Percentiles rank a stretch among this genome's conserved stretches.
Evolutionary conservation across 2,797 vertebrate genomes (phyloP).

Genomic region (Euphonia xanthogaster): DNA sequence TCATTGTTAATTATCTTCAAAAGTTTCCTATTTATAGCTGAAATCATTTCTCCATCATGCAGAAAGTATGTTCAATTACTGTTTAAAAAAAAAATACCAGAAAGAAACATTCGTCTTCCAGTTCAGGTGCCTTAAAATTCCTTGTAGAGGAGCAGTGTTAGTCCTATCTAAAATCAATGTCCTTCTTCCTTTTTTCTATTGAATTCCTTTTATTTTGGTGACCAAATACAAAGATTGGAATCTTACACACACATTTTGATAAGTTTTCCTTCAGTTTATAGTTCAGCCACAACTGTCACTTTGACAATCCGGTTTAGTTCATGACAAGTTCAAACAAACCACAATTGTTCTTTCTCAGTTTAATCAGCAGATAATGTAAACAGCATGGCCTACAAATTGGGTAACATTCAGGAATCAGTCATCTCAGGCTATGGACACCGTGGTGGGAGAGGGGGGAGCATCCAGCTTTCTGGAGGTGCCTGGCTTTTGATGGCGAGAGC

Average conservation of each 20-base stretch:
- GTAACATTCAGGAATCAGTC: background rate
- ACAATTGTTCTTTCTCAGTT: background rate
- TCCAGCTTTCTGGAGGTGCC: background rate
- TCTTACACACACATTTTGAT: background rate
- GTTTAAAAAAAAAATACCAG: background rate
- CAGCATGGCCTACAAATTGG: background rate
- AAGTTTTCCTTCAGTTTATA: background rate
- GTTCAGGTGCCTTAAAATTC: background rate
- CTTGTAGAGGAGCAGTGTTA: background rate
- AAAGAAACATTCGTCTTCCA: background rate
- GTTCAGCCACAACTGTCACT: background rate
- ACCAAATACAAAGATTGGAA: background rate
- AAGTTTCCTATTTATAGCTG: slow-evolving; percentile 36
- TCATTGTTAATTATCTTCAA: slow-evolving; percentile 45
- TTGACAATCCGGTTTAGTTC: slow-evolving; percentile 24
- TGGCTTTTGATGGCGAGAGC: background rate
- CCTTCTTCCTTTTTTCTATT: background rate
- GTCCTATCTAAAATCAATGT: background rate
- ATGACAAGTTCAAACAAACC: slow-evolving; percentile 41
- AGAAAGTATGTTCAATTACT: background rate
- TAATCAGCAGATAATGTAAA: background rate
- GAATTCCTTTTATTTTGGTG: background rate
- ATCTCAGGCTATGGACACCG: background rate
- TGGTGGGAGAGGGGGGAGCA: background rate
- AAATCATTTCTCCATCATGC: background rate